Evolutionary conservation across 2,113 vertebrate genomes (phyloP), one percentile per base, ranked within the genome.

Genomic region (Rissa tridactyla): DNA sequence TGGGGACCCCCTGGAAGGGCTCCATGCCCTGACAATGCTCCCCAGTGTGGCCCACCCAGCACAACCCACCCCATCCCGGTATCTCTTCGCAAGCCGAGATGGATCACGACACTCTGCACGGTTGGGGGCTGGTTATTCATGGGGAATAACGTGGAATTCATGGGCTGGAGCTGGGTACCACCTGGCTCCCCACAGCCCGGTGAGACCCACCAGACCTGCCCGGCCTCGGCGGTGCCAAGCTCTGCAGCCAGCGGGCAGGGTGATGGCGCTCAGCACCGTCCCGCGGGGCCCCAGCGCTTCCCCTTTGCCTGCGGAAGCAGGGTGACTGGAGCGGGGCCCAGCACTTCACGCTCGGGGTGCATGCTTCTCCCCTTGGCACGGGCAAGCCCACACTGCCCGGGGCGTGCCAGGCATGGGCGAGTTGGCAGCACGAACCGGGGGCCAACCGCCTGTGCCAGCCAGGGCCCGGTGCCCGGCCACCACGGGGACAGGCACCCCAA

Each of bases 31-130:
- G 10, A 6, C 5, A 42, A 62, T 0, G 0, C 21, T 40, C 14
- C 57, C 13, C 0, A 0, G 2, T 5, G 4, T 1, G 30, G 25
- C 22, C 29, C 58, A 34, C 4, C 18, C 2, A 1, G 51, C 65
- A 46, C 8, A 26, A 60, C 14, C 49, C 46, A 64, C 19, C 13
- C 44, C 30, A 23, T 13, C 17, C 42, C 25, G 11, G 17, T 6
- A 52, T 11, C 72, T 42, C 68, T 29, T 52, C 20, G 22, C 0
- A 1, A 26, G 13, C 58, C 2, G 3, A 40, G 23, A 34, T 6
- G 44, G 78, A 70, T 52, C 27, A 10, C 0, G 40, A 61, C 1
- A 6, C 25, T 34, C 4, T 3, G 66, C 47, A 29, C 2, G 6
- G 19, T 0, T 27, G 13, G 4, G 4, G 44, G 38, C 29, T 51